Conservation (phyloP, 2,888 invertebrate genomes). For the Zootermopsis nevadensis region DNA sequence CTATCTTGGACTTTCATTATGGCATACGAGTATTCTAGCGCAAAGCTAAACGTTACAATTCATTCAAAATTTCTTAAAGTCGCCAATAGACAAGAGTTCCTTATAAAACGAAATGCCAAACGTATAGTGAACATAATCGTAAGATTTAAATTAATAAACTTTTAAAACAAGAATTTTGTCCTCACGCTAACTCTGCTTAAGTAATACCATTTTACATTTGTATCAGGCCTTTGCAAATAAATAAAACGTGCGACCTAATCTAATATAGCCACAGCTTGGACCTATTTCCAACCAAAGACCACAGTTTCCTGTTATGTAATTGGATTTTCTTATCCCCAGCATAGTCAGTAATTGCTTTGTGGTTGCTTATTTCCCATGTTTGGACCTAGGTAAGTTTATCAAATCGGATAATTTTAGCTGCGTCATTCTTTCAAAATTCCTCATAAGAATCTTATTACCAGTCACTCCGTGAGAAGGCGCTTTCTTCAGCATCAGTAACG, state of each 20-base stretch:
- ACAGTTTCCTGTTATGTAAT: conserved; percentile 10
- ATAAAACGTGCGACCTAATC: background rate
- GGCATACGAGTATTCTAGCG: no score
- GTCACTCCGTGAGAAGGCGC: background rate
- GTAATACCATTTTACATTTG: no score
- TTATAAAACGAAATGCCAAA: no score
- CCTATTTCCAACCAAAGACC: background rate
- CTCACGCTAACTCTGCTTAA: no score
- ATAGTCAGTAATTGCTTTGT: background rate
- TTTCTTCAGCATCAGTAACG: background rate
- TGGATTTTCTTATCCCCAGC: background rate
- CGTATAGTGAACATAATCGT: no score
- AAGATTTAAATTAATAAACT: no score
- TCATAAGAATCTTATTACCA: background rate
- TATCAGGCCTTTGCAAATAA: no score
- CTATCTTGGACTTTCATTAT: no score
- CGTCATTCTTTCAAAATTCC: background rate
- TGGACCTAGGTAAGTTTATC: background rate
- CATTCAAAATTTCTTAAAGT: no score
- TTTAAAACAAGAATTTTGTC: no score
- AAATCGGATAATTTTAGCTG: background rate
- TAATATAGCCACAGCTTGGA: background rate
- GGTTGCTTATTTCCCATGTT: background rate
- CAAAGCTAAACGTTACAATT: no score
- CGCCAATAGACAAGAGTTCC: no score